These are phyloP conservation scores for Tenualosa ilisha DNA, from an alignment of 2,797 vertebrate species.

Conservation along the genomic window DNA sequence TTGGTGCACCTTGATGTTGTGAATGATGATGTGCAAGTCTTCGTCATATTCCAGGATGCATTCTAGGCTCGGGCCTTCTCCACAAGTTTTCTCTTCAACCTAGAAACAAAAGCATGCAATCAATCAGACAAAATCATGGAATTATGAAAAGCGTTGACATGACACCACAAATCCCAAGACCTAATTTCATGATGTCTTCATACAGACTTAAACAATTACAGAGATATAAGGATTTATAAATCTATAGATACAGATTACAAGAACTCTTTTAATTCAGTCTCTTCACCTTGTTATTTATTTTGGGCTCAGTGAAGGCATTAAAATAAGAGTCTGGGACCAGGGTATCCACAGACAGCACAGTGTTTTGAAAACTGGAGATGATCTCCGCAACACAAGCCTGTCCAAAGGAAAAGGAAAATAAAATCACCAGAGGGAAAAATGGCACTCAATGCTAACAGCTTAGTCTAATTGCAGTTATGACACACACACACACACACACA, in stretches of 20 bases:
- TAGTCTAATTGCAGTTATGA: background rate
- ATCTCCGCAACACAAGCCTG: slow-evolving; percentile 75
- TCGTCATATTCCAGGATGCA: slow-evolving; percentile 76
- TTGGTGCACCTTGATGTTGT: slow-evolving; percentile 74
- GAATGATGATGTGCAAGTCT: slow-evolving; percentile 68
- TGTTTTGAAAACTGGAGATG: slow-evolving; percentile 70
- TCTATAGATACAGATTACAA: no score
- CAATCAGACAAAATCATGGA: background rate
- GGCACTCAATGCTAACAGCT: no score
- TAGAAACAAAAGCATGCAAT: slow-evolving; percentile 37
- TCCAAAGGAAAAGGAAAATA: background rate
- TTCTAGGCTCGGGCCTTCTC: slow-evolving; percentile 73
- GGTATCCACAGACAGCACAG: slow-evolving; percentile 73
- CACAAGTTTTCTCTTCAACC: slow-evolving; percentile 67
- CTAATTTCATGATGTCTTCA: background rate
- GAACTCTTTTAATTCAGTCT: background rate
- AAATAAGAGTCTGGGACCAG: slow-evolving; percentile 77
- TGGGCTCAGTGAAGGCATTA: slow-evolving; percentile 69
- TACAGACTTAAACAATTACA: no score
- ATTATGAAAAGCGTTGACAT: no score
- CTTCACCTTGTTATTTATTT: slow-evolving; percentile 68
- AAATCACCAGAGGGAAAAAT: no score
- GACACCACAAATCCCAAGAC: background rate
- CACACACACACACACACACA: background rate
- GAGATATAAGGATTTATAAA: no score